Evolutionary conservation across 2,888 invertebrate species (phyloP).

Genomic region (Eilema sororculum): DNA sequence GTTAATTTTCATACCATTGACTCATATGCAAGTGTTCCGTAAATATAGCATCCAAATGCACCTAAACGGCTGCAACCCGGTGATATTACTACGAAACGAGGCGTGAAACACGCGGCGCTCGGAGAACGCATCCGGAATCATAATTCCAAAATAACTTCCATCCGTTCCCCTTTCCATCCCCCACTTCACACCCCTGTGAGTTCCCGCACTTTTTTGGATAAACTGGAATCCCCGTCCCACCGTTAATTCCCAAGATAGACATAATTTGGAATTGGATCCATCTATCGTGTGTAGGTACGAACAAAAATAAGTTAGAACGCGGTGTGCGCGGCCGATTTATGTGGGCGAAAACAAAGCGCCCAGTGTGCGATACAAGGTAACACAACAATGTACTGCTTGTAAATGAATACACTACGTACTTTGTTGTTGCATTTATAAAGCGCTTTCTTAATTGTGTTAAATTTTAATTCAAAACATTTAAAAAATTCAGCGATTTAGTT

Average conservation of each 20-base stretch:
- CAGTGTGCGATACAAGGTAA: slow-evolving; percentile 56
- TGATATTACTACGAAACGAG: slow-evolving; percentile 81
- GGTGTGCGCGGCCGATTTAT: slow-evolving; percentile 75
- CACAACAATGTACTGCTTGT: slow-evolving; percentile 48
- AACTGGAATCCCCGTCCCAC: slow-evolving; percentile 85
- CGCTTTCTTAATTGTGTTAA: slow-evolving; percentile 7
- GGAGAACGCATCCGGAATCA: slow-evolving; percentile 85
- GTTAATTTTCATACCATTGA: slow-evolving; percentile 34
- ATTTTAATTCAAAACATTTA: not conserved
- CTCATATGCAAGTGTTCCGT: slow-evolving; percentile 40
- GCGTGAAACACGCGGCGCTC: slow-evolving; percentile 83
- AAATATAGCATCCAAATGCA: slow-evolving; percentile 67
- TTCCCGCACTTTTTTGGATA: slow-evolving; percentile 81
- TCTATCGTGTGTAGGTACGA: slow-evolving; percentile 84
- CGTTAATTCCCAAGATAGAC: slow-evolving; percentile 88
- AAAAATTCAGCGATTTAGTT: not conserved
- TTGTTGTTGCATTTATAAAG: slow-evolving; percentile 6
- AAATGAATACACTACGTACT: slow-evolving; percentile 30
- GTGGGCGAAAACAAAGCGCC: slow-evolving; percentile 77
- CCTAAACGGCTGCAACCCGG: slow-evolving; percentile 74
- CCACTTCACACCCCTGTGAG: slow-evolving; percentile 56
- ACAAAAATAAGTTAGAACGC: slow-evolving; percentile 83
- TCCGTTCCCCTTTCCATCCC: slow-evolving; percentile 67
- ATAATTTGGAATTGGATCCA: slow-evolving; percentile 88
- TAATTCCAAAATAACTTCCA: slow-evolving; percentile 86